Base-by-base conservation (phyloP, 2,797 vertebrate species). In the Sebastiscus albofasciatus region DNA sequence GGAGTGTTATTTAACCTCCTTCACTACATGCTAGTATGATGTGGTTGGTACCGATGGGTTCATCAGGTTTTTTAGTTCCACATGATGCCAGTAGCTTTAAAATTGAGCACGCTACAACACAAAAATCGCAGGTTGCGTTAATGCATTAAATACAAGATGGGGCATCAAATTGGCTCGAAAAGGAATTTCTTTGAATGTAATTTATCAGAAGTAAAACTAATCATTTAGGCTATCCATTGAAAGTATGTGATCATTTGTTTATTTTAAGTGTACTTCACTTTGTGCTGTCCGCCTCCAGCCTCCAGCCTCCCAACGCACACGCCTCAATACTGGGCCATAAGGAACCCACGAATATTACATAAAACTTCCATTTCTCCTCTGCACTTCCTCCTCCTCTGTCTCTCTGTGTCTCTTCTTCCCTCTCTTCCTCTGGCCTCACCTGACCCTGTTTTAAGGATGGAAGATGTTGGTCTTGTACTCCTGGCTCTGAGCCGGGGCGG, bases 291-390 rank as follows among this genome's bases (percentile, higher is more conserved):
- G 26, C 80, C 71, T 58, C 77, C 83, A 79, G 64, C 78, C 54
- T 58, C 68, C 49, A 79, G 64, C 78, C 54, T 59, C 66, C 52
- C 16, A 49, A 64, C 61, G 54, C 76, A 77, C 67, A 36, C 66
- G 34, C n/a, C 61, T 82, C 65, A 62, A 24, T 29, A 33, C 72
- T 24, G 67, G 58, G 14, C 55, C 67, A 31, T 58, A 72, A 39
- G 33, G 70, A 85, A 72, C 80, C 80, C 77, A 80, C 77, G n/a
- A 84, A 83, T 75, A 79, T 93, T 94, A 93, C 80, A 92, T 93
- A 93, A 91, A 94, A 92, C 87, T 89, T 82, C 60, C 26, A 90
- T 90, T 82, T 66, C 68, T 84, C 61, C 71, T 78, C 86, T 74
- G 74, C 81, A 56, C 55, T 29, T 77, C 70, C 33, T 77, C 67